Evolutionary conservation across 2,113 vertebrate genomes (phyloP).

Genomic region (Menidia beryllina): DNA sequence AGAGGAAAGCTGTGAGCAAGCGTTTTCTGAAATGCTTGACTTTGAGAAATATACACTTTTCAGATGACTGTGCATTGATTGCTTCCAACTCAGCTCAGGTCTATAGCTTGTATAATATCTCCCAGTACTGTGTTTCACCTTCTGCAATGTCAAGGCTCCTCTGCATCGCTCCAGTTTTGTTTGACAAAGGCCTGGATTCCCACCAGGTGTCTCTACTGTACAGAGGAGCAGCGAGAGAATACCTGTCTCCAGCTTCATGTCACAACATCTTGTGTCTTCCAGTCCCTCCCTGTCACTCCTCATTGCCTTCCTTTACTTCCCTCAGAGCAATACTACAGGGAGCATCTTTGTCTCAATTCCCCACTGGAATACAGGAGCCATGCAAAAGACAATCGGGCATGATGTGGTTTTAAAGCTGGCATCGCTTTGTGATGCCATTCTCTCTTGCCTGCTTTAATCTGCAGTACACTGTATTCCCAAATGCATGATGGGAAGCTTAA

Average conservation of each 20-base stretch:
- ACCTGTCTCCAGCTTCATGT: slow-evolving; percentile 69
- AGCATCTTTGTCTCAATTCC: slow-evolving; percentile 80
- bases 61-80: slow-evolving; percentile 60
- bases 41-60: slow-evolving; percentile 56
- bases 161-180: slow-evolving; percentile 54
- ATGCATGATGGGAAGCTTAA: slow-evolving; percentile 78
- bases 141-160: slow-evolving; percentile 72
- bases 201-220: slow-evolving; percentile 63
- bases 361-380: slow-evolving; percentile 75
- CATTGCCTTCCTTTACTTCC: slow-evolving; percentile 63
- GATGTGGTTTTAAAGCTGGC: slow-evolving; percentile 75
- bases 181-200: slow-evolving; percentile 50
- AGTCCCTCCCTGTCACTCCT: slow-evolving; percentile 72
- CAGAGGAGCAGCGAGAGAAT: slow-evolving; percentile 49
- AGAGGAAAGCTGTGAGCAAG: slow-evolving; percentile 1
- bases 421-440: slow-evolving; percentile 65
- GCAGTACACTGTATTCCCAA: slow-evolving; percentile 73
- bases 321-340: slow-evolving; percentile 63
- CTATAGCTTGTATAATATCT: slow-evolving; percentile 55
- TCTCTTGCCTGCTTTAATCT: slow-evolving; percentile 76
- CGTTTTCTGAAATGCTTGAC: slow-evolving; percentile 34
- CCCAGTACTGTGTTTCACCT: slow-evolving; percentile 69
- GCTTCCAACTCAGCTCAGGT: slow-evolving; percentile 57
- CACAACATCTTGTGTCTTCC: slow-evolving; percentile 71
- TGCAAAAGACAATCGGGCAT: slow-evolving; percentile 76